phyloP scores from a whole-genome alignment of 2,797 vertebrate species.

The Serranus cabrilla region DNA sequence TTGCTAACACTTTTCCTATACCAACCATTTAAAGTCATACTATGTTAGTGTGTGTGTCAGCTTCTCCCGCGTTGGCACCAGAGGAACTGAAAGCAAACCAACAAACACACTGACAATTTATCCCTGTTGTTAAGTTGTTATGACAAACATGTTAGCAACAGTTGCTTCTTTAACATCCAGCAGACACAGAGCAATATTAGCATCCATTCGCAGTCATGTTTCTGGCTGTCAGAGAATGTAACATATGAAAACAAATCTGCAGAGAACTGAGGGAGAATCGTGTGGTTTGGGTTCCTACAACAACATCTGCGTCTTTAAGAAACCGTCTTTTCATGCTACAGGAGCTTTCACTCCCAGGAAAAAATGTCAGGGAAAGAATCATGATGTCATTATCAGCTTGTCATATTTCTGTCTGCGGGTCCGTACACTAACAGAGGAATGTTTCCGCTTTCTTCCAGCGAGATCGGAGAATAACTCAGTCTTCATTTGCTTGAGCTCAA shows the following conservation, averaged over 20 bases:
- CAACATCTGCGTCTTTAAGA: not conserved
- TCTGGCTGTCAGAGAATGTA: not conserved
- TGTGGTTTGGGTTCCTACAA: not conserved
- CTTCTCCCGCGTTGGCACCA: not conserved
- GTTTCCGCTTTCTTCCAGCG: slow-evolving; percentile 20
- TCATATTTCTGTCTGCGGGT: slow-evolving; percentile 17
- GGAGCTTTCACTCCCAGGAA: not conserved
- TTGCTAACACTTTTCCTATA: not conserved
- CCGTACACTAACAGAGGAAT: slow-evolving; percentile 16
- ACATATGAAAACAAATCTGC: not conserved
- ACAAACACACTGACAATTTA: not conserved
- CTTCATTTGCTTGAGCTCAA: slow-evolving; percentile 45
- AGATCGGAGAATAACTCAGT: slow-evolving; percentile 33
- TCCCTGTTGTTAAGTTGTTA: not conserved
- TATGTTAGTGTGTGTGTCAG: not conserved
- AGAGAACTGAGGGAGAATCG: not conserved
- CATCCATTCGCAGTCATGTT: not conserved
- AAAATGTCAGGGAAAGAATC: slow-evolving; percentile 22
- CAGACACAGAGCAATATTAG: not conserved
- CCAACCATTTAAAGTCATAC: not conserved
- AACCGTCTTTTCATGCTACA: not conserved
- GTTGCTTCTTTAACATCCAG: not conserved
- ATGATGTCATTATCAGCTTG: slow-evolving; percentile 38
- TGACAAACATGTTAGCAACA: not conserved
- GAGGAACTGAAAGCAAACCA: not conserved